Evolutionary conservation across 1,140 invertebrate species (phyloP).

Genomic region (Lysiphlebus fabarum): DNA sequence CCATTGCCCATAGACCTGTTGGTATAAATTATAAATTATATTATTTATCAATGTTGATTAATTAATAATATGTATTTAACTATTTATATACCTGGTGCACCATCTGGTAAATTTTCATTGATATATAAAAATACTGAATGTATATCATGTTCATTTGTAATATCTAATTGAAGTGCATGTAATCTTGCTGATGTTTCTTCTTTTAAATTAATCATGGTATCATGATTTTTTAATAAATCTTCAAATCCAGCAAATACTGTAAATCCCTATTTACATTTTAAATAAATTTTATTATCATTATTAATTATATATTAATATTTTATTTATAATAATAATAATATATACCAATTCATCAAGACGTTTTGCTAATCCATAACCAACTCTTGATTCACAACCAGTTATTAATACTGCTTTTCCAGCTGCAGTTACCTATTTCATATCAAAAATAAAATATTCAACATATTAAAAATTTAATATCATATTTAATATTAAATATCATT

Average conservation of each 20-base stretch:
- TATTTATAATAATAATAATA: constrained; percentile 2
- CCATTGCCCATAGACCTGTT: constrained; percentile 77
- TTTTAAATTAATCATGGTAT: constrained; percentile 68
- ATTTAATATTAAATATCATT: constrained; percentile 1
- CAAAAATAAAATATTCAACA: too few species aligned
- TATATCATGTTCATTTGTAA: constrained; percentile 69
- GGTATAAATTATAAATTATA: too few species aligned
- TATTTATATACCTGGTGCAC: constrained; percentile 59
- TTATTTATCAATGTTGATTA: background rate
- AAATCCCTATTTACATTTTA: constrained; percentile 60
- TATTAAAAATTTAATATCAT: constrained; percentile 1
- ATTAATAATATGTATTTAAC: constrained; percentile 16
- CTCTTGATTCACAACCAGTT: constrained; percentile 79
- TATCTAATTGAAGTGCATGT: constrained; percentile 71
- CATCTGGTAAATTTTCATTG: constrained; percentile 72
- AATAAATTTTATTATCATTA: background rate
- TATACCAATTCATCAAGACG: constrained; percentile 69
- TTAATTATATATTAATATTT: background rate
- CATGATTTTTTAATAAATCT: constrained; percentile 61
- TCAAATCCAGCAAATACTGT: constrained; percentile 78
- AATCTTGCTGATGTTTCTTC: constrained; percentile 71
- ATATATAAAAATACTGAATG: constrained; percentile 71
- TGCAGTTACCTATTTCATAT: constrained; percentile 62
- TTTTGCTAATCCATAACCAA: constrained; percentile 72
- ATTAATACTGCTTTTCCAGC: constrained; percentile 77